Conservation (phyloP, 2,888 invertebrate species). For the Cerastis leucographa region DNA sequence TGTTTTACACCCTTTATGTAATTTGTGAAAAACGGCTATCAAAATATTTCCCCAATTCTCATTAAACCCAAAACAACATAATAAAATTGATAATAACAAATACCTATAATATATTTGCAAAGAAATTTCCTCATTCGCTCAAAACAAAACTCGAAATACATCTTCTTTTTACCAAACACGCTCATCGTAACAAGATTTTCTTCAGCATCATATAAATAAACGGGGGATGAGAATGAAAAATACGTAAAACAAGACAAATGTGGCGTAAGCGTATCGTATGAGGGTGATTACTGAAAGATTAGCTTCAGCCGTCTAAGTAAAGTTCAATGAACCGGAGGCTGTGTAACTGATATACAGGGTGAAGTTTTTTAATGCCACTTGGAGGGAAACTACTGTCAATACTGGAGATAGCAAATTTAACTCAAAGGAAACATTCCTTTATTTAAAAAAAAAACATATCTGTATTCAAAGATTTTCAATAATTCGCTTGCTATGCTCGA, state of each 20-base stretch:
- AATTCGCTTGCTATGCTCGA: too few relatives aligned
- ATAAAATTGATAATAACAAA: neutral
- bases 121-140: neutral
- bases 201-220: slow-evolving; percentile 57
- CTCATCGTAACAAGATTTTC: slow-evolving; percentile 58
- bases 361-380: too few relatives aligned
- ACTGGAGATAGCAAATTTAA: too few relatives aligned
- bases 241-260: slow-evolving; percentile 67
- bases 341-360: slow-evolving; percentile 70
- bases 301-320: slow-evolving; percentile 65
- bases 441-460: too few relatives aligned
- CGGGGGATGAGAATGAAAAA: slow-evolving; percentile 52
- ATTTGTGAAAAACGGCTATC: too few relatives aligned
- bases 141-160: slow-evolving; percentile 46
- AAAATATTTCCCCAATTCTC: too few relatives aligned
- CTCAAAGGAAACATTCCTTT: too few relatives aligned
- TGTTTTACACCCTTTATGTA: too few relatives aligned
- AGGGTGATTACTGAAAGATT: slow-evolving; percentile 72
- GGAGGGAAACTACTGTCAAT: too few relatives aligned
- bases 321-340: slow-evolving; percentile 71
- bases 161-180: slow-evolving; percentile 48
- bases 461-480: too few relatives aligned
- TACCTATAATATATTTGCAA: neutral
- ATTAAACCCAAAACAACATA: too few relatives aligned
- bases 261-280: slow-evolving; percentile 65